A percentile compares a stretch with the other conserved stretches of the same genome.
Evolutionary conservation across 2,797 vertebrate genomes (phyloP).

Genomic region (Acanthopagrus latus): DNA sequence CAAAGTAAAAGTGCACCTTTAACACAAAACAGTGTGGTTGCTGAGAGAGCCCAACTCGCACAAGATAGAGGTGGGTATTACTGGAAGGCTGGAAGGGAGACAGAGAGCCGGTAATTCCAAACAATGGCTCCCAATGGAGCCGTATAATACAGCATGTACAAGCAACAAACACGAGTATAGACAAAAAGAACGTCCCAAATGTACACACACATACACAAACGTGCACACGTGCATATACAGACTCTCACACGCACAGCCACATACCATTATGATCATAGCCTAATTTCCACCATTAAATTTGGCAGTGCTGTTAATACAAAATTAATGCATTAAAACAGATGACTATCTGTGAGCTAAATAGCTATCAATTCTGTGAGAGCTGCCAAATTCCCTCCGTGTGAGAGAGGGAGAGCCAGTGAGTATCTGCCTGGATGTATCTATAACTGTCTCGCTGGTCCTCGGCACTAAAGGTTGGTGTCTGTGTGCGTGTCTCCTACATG

Average conservation of each 20-base stretch:
- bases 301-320: slow-evolving; percentile 87
- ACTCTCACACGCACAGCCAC: slow-evolving; percentile 40
- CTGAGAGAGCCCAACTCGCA: slow-evolving; percentile 79
- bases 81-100: slow-evolving; percentile 81
- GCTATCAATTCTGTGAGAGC: slow-evolving; percentile 86
- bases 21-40: slow-evolving; percentile 81
- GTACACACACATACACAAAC: slow-evolving; percentile 43
- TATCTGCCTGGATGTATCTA: slow-evolving; percentile 85
- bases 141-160: slow-evolving; percentile 64
- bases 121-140: slow-evolving; percentile 80
- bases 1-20: slow-evolving; percentile 87
- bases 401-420: slow-evolving; percentile 72
- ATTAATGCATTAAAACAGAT: slow-evolving; percentile 88
- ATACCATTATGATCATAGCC: slow-evolving; percentile 79
- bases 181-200: slow-evolving; percentile 63
- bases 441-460: slow-evolving; percentile 81
- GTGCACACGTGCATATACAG: slow-evolving; percentile 1
- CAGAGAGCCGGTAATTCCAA: slow-evolving; percentile 80
- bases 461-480: slow-evolving; percentile 75
- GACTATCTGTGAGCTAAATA: slow-evolving; percentile 87
- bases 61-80: slow-evolving; percentile 82
- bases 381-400: slow-evolving; percentile 82
- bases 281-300: slow-evolving; percentile 86
- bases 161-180: slow-evolving; percentile 70
- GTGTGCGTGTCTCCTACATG: slow-evolving; percentile 1